Conservation (phyloP, 2,888 invertebrate genomes). For the Pteria penguin region DNA sequence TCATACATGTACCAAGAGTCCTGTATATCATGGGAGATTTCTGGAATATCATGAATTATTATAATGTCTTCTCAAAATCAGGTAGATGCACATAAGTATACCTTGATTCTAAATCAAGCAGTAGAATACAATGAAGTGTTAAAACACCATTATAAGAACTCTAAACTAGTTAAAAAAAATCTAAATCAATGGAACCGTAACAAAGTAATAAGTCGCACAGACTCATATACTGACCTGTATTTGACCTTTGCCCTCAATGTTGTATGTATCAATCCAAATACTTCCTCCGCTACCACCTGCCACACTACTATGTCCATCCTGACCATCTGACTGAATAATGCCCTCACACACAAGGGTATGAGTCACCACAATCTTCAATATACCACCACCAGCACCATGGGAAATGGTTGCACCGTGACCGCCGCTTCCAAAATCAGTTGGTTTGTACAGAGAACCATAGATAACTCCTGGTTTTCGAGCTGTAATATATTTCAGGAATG, state of each 20-base stretch:
- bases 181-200: no score
- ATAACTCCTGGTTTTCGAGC: conserved; percentile 36
- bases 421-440: conserved; percentile 61
- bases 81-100: no score
- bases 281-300: conserved; percentile 70
- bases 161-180: no score
- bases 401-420: conserved; percentile 52
- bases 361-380: conserved; percentile 48
- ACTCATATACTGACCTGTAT: conserved; percentile 50
- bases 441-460: conserved; percentile 52
- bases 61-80: no score
- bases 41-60: no score
- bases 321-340: conserved; percentile 55
- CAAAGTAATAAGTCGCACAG: no score
- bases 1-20: no score
- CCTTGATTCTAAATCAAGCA: no score
- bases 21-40: no score
- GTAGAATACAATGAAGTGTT: no score
- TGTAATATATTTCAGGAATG: no score
- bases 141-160: no score
- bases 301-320: conserved; percentile 27
- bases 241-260: conserved; percentile 62
- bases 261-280: conserved; percentile 49
- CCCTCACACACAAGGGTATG: conserved; percentile 61
- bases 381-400: conserved; percentile 64